Evolutionary conservation across 2,888 invertebrate genomes (phyloP).

Genomic region (Sarcophaga subvicina): DNA sequence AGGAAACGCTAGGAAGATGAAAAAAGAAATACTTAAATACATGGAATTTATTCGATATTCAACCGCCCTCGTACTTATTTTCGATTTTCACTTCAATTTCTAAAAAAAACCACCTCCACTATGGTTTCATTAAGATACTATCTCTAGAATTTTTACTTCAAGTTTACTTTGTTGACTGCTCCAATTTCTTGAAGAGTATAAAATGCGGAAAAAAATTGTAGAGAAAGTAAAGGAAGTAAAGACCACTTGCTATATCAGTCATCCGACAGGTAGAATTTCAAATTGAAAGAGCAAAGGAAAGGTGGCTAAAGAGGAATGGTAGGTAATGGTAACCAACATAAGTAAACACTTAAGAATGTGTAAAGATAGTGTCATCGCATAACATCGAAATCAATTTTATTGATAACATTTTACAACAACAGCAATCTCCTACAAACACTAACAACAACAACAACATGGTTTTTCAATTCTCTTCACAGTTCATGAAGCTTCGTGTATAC

Average conservation of each 20-base stretch:
- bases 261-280: neutral
- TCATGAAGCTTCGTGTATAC: too few relatives aligned
- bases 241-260: neutral
- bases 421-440: too few relatives aligned
- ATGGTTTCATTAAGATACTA: neutral
- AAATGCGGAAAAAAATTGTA: neutral
- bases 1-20: neutral
- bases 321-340: neutral
- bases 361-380: constrained; percentile 56
- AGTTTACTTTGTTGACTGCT: neutral
- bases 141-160: constrained; percentile 14
- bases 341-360: constrained; percentile 39
- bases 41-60: constrained; percentile 48
- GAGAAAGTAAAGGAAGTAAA: neutral
- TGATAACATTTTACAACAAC: constrained; percentile 28
- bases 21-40: constrained; percentile 13
- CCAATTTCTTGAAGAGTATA: neutral
- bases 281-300: neutral
- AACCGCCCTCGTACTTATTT: constrained; percentile 18
- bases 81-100: neutral
- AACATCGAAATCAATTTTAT: constrained; percentile 62
- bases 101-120: neutral
- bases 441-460: too few relatives aligned
- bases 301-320: neutral
- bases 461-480: too few relatives aligned